These are phyloP conservation scores for Dasypogon diadema DNA, from an alignment of 2,888 invertebrate genomes.

Conservation along the genomic window DNA sequence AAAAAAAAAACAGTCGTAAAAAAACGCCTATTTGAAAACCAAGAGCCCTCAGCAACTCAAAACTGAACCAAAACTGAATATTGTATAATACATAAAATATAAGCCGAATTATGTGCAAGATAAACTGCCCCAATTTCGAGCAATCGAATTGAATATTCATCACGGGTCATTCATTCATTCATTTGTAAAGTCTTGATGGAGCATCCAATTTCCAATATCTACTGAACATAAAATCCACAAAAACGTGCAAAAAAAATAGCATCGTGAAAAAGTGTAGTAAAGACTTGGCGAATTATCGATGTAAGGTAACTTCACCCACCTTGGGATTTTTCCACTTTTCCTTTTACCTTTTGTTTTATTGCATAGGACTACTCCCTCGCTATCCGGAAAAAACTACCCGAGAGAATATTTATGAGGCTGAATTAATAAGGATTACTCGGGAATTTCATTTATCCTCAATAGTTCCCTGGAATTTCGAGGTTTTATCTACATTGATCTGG, in stretches of 20 bases:
- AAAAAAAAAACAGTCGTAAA: too few species aligned
- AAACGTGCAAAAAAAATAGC: not conserved
- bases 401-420: constrained; percentile 55
- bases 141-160: constrained; percentile 48
- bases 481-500: constrained; percentile 42
- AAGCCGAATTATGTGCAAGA: too few species aligned
- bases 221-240: constrained; percentile 8
- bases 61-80: too few species aligned
- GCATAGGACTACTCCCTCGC: constrained; percentile 23
- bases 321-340: constrained; percentile 7
- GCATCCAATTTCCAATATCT: constrained; percentile 12
- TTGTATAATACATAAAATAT: too few species aligned
- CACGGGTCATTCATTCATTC: constrained; percentile 4
- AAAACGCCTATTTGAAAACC: too few species aligned
- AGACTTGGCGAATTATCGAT: too few species aligned
- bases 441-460: constrained; percentile 54
- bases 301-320: not conserved
- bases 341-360: constrained; percentile 18
- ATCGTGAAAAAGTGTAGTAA: not conserved
- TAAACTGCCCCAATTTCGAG: constrained; percentile 28
- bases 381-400: constrained; percentile 2
- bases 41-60: too few species aligned
- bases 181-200: constrained; percentile 9
- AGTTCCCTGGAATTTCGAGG: constrained; percentile 42
- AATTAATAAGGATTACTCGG: constrained; percentile 55